Percentiles rank a stretch among this genome's conserved stretches.
Evolutionary conservation across 2,888 invertebrate genomes (phyloP).

Genomic region (Napeogenes sylphis): DNA sequence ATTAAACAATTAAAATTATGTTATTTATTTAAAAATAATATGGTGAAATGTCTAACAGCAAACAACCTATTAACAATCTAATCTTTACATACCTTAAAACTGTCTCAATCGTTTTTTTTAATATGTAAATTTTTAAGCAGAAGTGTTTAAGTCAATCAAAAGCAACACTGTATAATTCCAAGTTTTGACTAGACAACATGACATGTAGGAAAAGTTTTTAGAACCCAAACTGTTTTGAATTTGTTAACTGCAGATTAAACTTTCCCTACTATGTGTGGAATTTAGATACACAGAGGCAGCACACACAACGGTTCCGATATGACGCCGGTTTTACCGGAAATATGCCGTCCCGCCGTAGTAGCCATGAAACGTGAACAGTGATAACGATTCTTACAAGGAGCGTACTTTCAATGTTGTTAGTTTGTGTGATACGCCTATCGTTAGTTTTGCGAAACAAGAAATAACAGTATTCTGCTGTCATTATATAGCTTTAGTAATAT

Average conservation of each 20-base stretch:
- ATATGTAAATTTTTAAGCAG: too few species aligned
- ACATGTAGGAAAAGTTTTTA: background rate
- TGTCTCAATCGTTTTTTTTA: too few species aligned
- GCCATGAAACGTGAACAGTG: constrained; percentile 35
- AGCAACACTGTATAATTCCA: too few species aligned
- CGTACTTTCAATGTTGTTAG: constrained; percentile 21
- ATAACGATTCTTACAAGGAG: constrained; percentile 33
- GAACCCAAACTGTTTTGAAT: background rate
- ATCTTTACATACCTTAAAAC: too few species aligned
- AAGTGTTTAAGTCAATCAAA: too few species aligned
- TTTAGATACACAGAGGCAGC: constrained; percentile 46
- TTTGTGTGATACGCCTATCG: constrained; percentile 14
- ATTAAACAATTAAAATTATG: too few species aligned
- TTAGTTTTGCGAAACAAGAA: background rate
- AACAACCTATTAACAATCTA: too few species aligned
- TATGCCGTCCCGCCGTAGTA: constrained; percentile 38
- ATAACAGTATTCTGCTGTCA: background rate
- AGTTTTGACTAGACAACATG: too few species aligned
- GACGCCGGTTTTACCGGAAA: constrained; percentile 53
- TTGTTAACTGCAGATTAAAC: constrained; percentile 7
- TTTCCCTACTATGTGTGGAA: constrained; percentile 36
- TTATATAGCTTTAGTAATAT: too few species aligned
- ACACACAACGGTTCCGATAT: constrained; percentile 47
- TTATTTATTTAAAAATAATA: too few species aligned
- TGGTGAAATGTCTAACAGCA: too few species aligned